phyloP scores from a whole-genome alignment of 2,888 invertebrate species.

The Dyspetes luteomarginatus region DNA sequence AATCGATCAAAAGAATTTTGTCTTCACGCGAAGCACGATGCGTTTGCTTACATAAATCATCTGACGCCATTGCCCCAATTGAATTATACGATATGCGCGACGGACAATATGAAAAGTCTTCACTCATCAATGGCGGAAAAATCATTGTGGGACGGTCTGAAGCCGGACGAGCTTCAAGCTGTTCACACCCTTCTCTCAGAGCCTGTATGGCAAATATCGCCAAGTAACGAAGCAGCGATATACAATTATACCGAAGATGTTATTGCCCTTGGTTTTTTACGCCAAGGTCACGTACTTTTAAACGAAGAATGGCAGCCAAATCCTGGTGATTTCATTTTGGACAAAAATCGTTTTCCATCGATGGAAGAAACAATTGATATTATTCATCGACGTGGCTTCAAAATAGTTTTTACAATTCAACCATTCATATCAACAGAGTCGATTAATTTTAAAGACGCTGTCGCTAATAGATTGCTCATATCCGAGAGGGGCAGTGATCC shows the following conservation, averaged over 20 bases:
- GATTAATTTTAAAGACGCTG: conserved; percentile 91
- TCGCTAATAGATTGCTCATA: conserved; percentile 89
- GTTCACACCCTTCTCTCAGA: conserved; percentile 91
- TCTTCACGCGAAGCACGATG: conserved; percentile 90
- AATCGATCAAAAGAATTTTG: conserved; percentile 87
- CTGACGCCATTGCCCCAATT: conserved; percentile 89
- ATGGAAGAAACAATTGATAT: conserved; percentile 91
- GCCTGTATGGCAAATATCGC: conserved; percentile 94
- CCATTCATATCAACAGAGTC: conserved; percentile 96
- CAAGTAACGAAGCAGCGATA: conserved; percentile 87
- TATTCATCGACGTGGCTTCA: conserved; percentile 92
- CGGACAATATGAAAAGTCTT: conserved; percentile 90
- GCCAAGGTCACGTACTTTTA: conserved; percentile 91
- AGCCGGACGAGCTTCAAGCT: conserved; percentile 89
- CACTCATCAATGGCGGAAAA: conserved; percentile 92
- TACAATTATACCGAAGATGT: conserved; percentile 93
- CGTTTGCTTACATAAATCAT: conserved; percentile 91
- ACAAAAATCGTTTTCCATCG: conserved; percentile 90
- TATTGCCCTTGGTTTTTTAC: conserved; percentile 90
- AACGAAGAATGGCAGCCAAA: conserved; percentile 94
- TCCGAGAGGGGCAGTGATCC: conserved; percentile 92
- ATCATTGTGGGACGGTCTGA: conserved; percentile 93
- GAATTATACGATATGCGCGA: conserved; percentile 93
- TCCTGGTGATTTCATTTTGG: conserved; percentile 94
- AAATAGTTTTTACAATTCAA: conserved; percentile 94